Evolutionary conservation across 2,113 vertebrate genomes (phyloP).

Genomic region (Elgaria multicarinata): DNA sequence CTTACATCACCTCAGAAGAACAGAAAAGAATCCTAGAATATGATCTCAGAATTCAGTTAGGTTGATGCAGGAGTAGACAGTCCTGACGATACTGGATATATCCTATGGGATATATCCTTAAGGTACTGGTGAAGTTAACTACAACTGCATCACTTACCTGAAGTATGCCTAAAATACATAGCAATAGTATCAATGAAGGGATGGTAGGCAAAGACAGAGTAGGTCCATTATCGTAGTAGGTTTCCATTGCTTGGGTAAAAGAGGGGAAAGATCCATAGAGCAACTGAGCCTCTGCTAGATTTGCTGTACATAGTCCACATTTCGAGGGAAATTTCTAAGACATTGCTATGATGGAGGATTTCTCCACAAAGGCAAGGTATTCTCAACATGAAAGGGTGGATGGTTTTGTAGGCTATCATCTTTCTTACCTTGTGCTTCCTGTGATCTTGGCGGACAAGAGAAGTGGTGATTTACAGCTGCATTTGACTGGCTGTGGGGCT

Average conservation of each 20-base stretch:
- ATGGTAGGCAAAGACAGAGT: background rate
- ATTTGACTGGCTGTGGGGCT: conserved; percentile 35
- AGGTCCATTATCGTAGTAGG: background rate
- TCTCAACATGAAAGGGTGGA: conserved; percentile 17
- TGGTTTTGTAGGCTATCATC: background rate
- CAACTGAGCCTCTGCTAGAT: background rate
- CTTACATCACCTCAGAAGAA: too few relatives aligned
- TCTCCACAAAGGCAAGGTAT: conserved; percentile 7
- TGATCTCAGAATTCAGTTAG: background rate
- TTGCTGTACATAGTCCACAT: background rate
- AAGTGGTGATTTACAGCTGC: conserved; percentile 46
- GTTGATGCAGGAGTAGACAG: background rate
- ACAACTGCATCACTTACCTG: background rate
- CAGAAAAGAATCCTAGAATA: background rate
- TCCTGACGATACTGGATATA: background rate
- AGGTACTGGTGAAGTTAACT: background rate
- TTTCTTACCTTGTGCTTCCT: conserved; percentile 73
- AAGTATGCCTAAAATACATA: background rate
- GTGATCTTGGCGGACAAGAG: conserved; percentile 48
- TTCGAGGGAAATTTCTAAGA: background rate
- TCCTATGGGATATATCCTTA: background rate
- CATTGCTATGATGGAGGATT: background rate
- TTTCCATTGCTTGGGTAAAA: background rate
- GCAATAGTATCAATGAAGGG: background rate
- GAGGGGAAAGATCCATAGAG: background rate